phyloP scores from a whole-genome alignment of 2,888 invertebrate genomes.

The Allygus modestus region DNA sequence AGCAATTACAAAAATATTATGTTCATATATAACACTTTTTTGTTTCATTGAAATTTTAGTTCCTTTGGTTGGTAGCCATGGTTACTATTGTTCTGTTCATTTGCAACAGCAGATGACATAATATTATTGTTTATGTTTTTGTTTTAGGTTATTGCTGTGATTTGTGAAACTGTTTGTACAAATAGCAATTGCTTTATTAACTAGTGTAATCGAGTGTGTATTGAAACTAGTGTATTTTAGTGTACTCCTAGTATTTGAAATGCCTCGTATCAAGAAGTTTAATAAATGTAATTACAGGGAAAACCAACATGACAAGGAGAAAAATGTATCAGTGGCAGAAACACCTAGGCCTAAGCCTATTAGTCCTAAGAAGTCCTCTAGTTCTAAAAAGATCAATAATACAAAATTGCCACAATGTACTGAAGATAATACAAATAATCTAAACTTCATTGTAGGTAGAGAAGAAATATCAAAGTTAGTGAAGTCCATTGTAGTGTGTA shows the following conservation, averaged over 20 bases:
- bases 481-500: constrained; percentile 6
- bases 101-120: too few relatives aligned
- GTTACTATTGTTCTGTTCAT: too few relatives aligned
- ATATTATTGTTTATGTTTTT: too few relatives aligned
- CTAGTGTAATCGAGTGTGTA: too few relatives aligned
- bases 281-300: not conserved
- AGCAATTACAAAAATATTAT: too few relatives aligned
- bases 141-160: too few relatives aligned
- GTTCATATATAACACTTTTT: too few relatives aligned
- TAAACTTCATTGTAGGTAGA: not conserved
- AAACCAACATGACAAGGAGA: not conserved
- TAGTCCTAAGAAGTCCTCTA: constrained; percentile 41
- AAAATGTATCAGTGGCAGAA: not conserved
- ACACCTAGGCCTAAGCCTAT: constrained; percentile 41
- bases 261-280: constrained; percentile 1
- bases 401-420: constrained; percentile 19
- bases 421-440: constrained; percentile 14
- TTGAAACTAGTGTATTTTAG: too few relatives aligned
- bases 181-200: too few relatives aligned
- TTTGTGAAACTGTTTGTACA: too few relatives aligned
- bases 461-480: constrained; percentile 10
- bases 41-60: too few relatives aligned
- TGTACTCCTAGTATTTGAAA: not conserved
- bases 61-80: too few relatives aligned
- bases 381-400: constrained; percentile 25